Base-by-base conservation (phyloP, 1,140 invertebrate species). In the Rhagoletis zephyria region DNA sequence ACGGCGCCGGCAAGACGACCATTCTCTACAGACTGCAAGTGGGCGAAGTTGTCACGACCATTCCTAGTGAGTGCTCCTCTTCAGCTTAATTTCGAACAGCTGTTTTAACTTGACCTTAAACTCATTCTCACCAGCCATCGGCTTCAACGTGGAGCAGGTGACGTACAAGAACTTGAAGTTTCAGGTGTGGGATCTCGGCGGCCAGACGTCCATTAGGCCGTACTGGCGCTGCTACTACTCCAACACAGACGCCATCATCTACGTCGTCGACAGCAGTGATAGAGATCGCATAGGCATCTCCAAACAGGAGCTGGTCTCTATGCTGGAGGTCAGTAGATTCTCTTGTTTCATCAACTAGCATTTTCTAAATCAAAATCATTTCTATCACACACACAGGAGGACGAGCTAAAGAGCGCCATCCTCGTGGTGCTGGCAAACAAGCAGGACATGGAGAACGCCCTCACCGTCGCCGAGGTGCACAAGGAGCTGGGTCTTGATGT, bases 141-240 rank as follows among this genome's bases (percentile, higher is more conserved):
- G 98, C n/a, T 98, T 98, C 93, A 99, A 99, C 94, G 98, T 99
- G 90, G 97, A 98, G 94, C 97, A 98, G 95, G 98, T 98, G 70
- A 97, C 97, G 90, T 98, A 98, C 93, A 98, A 98, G 94, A 98
- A 98, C 94, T 94, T 98, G 88, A 98, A 98, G 93, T 98, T 98
- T 91, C 97, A 98, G 96, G 97, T 98, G 10, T 99, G 98, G 98
- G 98, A 99, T 95, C 94, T 99, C 87, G 98, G 98, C 88, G 98
- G 98, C 90, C 98, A 99, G 94, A 99, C 98, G 87, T 99, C 98
- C 94, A 96, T 96, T 91, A 94, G 85, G 86, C 99, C 99, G 16
- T 99, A 99, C 92, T 99, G 99, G 99, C 95, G 99, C 94, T 99
- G 99, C 95, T 99, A 99, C 94, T 99, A 99, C 94, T 98, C 98